Base-by-base conservation (phyloP, 1,140 invertebrate genomes). In the Octopus bimaculoides region DNA sequence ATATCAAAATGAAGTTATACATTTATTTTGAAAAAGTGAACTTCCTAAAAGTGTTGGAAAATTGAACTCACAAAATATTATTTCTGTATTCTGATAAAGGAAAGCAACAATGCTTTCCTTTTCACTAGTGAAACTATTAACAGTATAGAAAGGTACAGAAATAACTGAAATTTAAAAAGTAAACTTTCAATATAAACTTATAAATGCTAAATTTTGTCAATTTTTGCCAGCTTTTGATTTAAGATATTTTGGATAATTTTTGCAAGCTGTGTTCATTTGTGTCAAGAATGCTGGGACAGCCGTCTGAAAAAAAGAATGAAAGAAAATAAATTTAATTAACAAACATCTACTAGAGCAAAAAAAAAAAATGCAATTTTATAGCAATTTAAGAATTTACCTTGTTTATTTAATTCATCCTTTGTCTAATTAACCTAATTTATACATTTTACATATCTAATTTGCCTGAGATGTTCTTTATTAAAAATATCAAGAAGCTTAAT, bases 201-300 rank as follows among this genome's bases (percentile, higher is more conserved):
- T 77, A 17, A 41, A 41, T 41, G 26, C 26, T 0, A 41, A 41
- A 41, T 41, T 41, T 41, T 41, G 26, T 41, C 26, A 41, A 41
- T 41, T 41, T 41, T 41, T 41, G 26, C 4, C 17, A 61, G 9
- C 17, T 74, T 85, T 81, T n/a, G 53, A 56, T 56, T 80, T 20
- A 4, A 84, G 77, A 78, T 87, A 89, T 52, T 86, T 77, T 75
- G 84, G 82, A 81, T 89, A 89, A 1, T 81, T 81, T 75, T 82
- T 77, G 79, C 88, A 89, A n/a, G 88, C 87, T 79, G 76, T 83
- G 79, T 88, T 85, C 88, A 89, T 89, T 69, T 80, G 84, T 4
- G 84, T 86, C 55, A 89, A 78, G 76, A 89, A 89, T 52, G 84
- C 82, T 75, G 88, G 88, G 9, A 89, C 87, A 74, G 87, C 88